A percentile compares a stretch with the other conserved stretches of the same genome.
Conservation (phyloP, 1,140 invertebrate genomes). For the Whitmania pigra region DNA sequence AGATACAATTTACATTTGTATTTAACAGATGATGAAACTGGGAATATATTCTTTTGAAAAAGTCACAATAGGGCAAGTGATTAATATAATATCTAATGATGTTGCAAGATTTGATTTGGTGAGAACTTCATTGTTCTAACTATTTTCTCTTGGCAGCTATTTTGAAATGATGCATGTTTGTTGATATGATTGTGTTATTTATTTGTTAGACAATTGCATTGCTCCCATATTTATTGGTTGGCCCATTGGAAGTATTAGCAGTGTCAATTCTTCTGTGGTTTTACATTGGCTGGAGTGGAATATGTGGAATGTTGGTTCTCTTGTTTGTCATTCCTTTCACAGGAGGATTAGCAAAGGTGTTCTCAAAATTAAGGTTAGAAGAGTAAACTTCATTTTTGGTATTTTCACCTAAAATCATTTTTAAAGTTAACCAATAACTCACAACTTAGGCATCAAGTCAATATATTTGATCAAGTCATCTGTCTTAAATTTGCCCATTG, state of each 20-base stretch:
- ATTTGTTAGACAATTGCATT: not conserved
- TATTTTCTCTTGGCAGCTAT: too few species aligned
- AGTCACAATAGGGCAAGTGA: constrained; percentile 71
- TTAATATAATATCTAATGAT: constrained; percentile 83
- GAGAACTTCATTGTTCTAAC: not conserved
- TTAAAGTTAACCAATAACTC: too few species aligned
- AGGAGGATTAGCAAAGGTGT: constrained; percentile 38
- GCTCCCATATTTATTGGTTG: not conserved
- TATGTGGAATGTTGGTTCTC: constrained; percentile 64
- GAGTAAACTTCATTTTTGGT: too few species aligned
- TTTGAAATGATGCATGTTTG: too few species aligned
- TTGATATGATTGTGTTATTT: too few species aligned
- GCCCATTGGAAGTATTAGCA: not conserved
- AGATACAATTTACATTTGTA: too few species aligned
- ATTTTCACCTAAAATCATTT: too few species aligned
- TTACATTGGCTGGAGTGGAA: constrained; percentile 13
- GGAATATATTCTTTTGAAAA: constrained; percentile 54
- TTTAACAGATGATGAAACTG: constrained; percentile 37
- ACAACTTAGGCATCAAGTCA: too few species aligned
- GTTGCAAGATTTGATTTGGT: constrained; percentile 47
- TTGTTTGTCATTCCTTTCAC: constrained; percentile 70
- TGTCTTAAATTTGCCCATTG: too few species aligned
- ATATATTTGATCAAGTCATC: too few species aligned
- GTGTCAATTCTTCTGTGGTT: not conserved
- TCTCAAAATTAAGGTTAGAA: constrained; percentile 37